These are phyloP conservation scores for Phymanthus crucifer DNA, from an alignment of 92 coral and sea anemone species.

Conservation along the genomic window DNA sequence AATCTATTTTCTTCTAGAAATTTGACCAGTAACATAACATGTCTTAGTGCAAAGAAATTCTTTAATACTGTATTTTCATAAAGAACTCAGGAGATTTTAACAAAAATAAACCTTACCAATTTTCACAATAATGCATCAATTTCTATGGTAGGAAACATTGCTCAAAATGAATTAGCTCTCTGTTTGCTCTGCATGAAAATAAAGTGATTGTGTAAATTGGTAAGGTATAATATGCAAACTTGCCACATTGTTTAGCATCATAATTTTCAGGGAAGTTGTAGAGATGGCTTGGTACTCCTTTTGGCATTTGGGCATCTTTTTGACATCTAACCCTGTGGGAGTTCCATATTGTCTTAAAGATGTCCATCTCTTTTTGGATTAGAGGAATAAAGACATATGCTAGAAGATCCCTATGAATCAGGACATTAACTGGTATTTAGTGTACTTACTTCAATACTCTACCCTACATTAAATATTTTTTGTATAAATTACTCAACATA, in stretches of 20 bases:
- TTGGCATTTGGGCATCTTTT: slow-evolving; percentile 1
- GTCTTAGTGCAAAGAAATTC: background rate
- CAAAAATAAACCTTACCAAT: no score
- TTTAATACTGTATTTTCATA: background rate
- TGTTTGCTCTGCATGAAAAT: no score
- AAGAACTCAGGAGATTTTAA: background rate
- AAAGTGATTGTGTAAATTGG: no score
- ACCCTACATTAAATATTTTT: background rate
- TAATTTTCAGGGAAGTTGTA: background rate
- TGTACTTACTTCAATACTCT: background rate
- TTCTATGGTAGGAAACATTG: no score
- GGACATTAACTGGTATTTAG: background rate
- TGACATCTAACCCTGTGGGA: slow-evolving; percentile 32
- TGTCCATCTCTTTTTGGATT: slow-evolving; percentile 49
- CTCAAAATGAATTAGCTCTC: no score
- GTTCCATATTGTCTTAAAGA: slow-evolving; percentile 57
- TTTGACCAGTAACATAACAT: background rate
- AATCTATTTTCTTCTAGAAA: background rate
- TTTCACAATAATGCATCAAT: no score
- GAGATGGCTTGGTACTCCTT: slow-evolving; percentile 3
- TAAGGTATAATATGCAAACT: background rate
- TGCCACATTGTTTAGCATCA: slow-evolving; percentile 4
- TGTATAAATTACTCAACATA: background rate
- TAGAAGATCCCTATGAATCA: slow-evolving; percentile 33
- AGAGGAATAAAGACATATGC: slow-evolving; percentile 60